Conservation (phyloP, 2,797 vertebrate genomes). For the Cuculus canorus region DNA sequence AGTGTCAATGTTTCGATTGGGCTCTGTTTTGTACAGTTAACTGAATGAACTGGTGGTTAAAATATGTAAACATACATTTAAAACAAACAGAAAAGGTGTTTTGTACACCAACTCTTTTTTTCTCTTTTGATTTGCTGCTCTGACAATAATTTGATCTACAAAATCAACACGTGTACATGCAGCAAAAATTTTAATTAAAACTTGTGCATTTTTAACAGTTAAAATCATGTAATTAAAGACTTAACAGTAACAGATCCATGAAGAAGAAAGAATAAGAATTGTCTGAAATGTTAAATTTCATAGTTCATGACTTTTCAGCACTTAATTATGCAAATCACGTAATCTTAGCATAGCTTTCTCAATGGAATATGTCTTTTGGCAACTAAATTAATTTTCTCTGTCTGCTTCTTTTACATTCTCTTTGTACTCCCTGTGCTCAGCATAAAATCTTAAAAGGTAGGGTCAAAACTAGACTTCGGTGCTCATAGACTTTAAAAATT, state of each 20-base stretch:
- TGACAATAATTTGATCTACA: background rate
- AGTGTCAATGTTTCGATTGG: background rate
- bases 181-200: background rate
- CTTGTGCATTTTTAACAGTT: background rate
- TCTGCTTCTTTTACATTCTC: background rate
- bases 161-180: background rate
- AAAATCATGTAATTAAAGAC: background rate
- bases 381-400: slow-evolving; percentile 19
- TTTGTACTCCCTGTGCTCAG: background rate
- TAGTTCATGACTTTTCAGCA: slow-evolving; percentile 20
- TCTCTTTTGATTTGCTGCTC: background rate
- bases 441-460: background rate
- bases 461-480: background rate
- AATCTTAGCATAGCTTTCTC: background rate
- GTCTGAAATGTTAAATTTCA: background rate
- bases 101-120: accelerated
- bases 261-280: background rate
- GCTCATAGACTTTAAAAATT: background rate
- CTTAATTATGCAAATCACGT: slow-evolving; percentile 24
- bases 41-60: background rate
- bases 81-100: background rate
- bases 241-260: background rate
- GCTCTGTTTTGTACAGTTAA: background rate
- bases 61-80: background rate
- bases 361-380: background rate